These are phyloP conservation scores for Apamea epomidion DNA, from an alignment of 2,888 invertebrate genomes.

Conservation along the genomic window DNA sequence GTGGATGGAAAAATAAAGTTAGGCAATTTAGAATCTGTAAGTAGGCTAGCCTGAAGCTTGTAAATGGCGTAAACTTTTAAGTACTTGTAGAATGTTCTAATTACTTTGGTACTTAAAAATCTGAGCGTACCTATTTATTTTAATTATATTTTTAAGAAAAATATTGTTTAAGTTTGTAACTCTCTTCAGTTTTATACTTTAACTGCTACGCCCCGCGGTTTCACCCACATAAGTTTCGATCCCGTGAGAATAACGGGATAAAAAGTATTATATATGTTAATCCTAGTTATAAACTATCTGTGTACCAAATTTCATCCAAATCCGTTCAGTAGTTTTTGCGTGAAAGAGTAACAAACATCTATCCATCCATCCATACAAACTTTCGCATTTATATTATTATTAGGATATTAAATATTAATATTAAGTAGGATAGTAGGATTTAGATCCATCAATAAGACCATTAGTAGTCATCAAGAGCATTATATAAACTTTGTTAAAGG, in stretches of 20 bases:
- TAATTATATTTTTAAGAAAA: slow-evolving; percentile 2
- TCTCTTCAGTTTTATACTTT: not conserved
- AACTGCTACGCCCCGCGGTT: not conserved
- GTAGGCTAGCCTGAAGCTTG: slow-evolving; percentile 22
- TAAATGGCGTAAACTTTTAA: slow-evolving; percentile 39
- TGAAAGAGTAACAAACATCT: too few relatives aligned
- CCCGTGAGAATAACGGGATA: too few relatives aligned
- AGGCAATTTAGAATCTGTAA: slow-evolving; percentile 15
- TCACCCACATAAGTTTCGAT: too few relatives aligned
- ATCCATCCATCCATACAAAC: too few relatives aligned
- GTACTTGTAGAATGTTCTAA: slow-evolving; percentile 33
- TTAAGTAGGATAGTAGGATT: not conserved
- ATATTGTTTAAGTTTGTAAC: not conserved
- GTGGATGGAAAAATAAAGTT: slow-evolving; percentile 28
- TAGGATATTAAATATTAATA: too few relatives aligned
- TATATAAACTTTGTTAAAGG: not conserved
- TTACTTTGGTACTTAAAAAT: slow-evolving; percentile 36
- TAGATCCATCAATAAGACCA: not conserved
- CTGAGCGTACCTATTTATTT: slow-evolving; percentile 14
- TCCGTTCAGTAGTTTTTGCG: too few relatives aligned
- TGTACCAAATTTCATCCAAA: too few relatives aligned
- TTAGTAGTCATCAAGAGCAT: not conserved
- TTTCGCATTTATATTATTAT: too few relatives aligned
- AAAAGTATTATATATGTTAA: too few relatives aligned
- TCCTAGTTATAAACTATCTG: too few relatives aligned